Conservation (phyloP, 2,113 vertebrate species). For the Plestiodon gilberti region DNA sequence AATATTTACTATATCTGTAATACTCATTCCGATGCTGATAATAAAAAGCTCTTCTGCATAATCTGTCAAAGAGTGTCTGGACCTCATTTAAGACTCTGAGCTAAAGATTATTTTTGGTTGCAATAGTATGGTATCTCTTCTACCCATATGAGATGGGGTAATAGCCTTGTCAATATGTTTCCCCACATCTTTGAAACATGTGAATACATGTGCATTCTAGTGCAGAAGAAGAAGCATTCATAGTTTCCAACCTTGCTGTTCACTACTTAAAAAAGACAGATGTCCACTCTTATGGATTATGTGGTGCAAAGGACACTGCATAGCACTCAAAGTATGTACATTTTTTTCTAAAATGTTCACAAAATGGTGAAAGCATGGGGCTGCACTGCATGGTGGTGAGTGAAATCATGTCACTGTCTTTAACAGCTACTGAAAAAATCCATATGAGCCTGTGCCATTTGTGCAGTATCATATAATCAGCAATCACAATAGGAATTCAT, state of each 20-base stretch:
- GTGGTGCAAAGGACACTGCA: neutral
- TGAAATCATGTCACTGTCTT: too few relatives aligned
- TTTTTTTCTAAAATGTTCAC: too few relatives aligned
- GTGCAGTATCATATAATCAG: neutral
- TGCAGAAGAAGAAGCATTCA: neutral
- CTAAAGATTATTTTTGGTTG: neutral
- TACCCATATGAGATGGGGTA: neutral
- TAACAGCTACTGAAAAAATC: neutral
- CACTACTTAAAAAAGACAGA: neutral
- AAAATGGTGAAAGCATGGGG: too few relatives aligned
- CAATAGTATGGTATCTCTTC: neutral
- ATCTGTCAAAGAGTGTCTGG: neutral
- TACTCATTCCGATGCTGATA: neutral
- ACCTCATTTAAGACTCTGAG: neutral
- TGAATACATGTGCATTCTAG: neutral
- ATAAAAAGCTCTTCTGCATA: neutral
- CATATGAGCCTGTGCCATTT: neutral
- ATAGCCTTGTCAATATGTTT: neutral
- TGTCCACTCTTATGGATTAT: too few relatives aligned
- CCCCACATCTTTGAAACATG: neutral
- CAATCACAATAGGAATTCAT: neutral
- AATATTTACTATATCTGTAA: neutral
- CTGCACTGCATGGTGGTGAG: too few relatives aligned
- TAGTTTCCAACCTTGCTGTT: neutral
- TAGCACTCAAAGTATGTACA: neutral